Evolutionary conservation across 2,113 vertebrate genomes (phyloP).

Genomic region (Myxocyprinus asiaticus): DNA sequence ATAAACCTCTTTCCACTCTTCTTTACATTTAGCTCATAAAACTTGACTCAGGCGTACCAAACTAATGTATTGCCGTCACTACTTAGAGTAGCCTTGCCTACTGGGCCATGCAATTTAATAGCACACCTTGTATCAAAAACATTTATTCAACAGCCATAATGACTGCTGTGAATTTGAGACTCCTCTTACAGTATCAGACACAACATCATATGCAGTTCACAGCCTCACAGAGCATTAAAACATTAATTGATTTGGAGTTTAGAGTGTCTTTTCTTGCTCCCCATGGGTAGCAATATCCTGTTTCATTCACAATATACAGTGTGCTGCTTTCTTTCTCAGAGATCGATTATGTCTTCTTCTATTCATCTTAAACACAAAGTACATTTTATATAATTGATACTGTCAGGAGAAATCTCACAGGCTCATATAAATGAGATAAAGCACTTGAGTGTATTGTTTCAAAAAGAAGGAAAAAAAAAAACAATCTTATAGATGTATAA

Average conservation of each 20-base stretch:
- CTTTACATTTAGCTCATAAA: too few relatives aligned
- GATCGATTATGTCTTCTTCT: conserved; percentile 31
- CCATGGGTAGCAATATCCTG: conserved; percentile 13
- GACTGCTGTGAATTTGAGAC: neutral
- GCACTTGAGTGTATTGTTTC: neutral
- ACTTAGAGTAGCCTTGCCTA: too few relatives aligned
- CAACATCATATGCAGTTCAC: neutral
- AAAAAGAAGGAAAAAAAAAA: neutral
- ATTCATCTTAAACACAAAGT: conserved; percentile 13
- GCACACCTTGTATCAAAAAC: neutral
- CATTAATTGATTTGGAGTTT: conserved; percentile 44
- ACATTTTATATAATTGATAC: conserved; percentile 25
- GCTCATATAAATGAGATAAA: conserved; percentile 17
- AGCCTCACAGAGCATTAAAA: conserved; percentile 27
- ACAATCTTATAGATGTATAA: neutral
- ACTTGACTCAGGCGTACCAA: neutral
- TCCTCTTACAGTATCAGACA: conserved; percentile 6
- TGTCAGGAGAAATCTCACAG: conserved; percentile 8
- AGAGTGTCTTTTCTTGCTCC: conserved; percentile 15
- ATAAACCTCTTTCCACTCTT: conserved; percentile 15
- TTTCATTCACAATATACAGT: conserved; percentile 31
- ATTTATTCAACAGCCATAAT: conserved; percentile 15
- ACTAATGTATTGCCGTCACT: neutral
- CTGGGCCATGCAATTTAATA: neutral
- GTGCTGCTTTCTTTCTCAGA: conserved; percentile 14